Base-by-base conservation (phyloP, 2,888 invertebrate genomes). In the Sphecodes monilicornis region DNA sequence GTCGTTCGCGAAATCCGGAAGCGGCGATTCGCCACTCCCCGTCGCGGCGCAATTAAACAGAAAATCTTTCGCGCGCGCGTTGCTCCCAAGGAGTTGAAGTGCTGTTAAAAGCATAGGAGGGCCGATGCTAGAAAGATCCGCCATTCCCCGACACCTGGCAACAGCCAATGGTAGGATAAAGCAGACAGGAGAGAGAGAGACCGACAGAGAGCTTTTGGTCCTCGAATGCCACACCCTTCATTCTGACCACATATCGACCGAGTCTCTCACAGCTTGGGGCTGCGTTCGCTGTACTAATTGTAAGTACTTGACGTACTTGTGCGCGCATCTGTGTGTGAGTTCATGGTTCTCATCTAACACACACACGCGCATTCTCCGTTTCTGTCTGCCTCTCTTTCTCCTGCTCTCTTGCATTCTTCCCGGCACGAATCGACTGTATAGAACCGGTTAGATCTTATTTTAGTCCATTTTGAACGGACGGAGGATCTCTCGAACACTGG, bases 141-240 rank as follows among this genome's bases (percentile, higher is more conserved):
- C 93, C 93, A 93, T 93, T 91, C 91, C 91, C 91, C 90, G 91
- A 92, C 91, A 92, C 91, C 91, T 91, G 91, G 90, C 88, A 90
- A 89, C 92, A 91, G 90, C 93, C 93, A 93, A 93, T 93, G 90
- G 92, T 91, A 90, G 92, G 91, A 88, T 91, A 89, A 91, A 90
- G 91, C 89, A 91, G 88, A 88, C 89, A 89, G 91, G 85, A 86
- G 90, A 22, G 32, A 18, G 36, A 36, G 36, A 66, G 66, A 66
- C 13, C 26, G 57, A 60, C 16, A 66, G 22, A 90, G 91, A 89
- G 90, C 87, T 91, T 93, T 92, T 91, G 91, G 91, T 93, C 92
- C 93, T 94, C 92, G 91, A 94, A 93, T 90, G 94, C 94, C 94
- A 94, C 94, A 94, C 94, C 94, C 94, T 93, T 92, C 91, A 92